These are phyloP conservation scores for Eriosoma lanigerum DNA, from an alignment of 1,140 invertebrate species.

Conservation along the genomic window DNA sequence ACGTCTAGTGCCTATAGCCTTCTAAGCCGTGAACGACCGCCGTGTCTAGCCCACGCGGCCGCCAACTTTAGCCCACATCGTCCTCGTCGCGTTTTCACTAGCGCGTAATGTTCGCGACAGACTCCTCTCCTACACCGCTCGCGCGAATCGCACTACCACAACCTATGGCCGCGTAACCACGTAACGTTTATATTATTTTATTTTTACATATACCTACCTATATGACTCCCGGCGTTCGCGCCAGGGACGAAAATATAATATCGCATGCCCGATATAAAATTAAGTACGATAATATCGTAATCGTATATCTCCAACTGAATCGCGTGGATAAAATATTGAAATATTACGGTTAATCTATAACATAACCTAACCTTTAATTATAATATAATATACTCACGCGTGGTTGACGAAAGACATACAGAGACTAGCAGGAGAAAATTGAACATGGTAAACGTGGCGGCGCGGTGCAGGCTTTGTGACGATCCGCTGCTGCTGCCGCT, in stretches of 20 bases:
- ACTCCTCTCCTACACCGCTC: not conserved
- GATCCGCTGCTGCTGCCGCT: constrained; percentile 19
- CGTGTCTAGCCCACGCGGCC: constrained; percentile 48
- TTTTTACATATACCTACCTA: too few species aligned
- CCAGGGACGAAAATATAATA: too few species aligned
- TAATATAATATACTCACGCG: constrained; percentile 34
- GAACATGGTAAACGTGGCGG: constrained; percentile 50
- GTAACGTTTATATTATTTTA: not conserved
- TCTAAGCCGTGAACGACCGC: constrained; percentile 1
- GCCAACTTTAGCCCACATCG: constrained; percentile 51
- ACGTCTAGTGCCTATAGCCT: constrained; percentile 44
- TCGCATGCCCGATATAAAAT: not conserved
- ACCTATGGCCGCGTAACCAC: constrained; percentile 3
- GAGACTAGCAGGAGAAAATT: constrained; percentile 50
- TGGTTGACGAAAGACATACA: constrained; percentile 47
- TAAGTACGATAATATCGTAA: too few species aligned
- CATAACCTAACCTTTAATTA: too few species aligned
- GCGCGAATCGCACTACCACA: not conserved
- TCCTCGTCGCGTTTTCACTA: constrained; percentile 4
- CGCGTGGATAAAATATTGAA: too few species aligned
- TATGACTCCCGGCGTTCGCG: not conserved
- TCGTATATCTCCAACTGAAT: too few species aligned
- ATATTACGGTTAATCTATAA: too few species aligned
- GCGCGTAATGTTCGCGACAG: not conserved
- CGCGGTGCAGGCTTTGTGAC: constrained; percentile 51